Evolutionary conservation across 2,797 vertebrate genomes (phyloP), one percentile per base, ranked within the genome.

Genomic region (Tinamus major): DNA sequence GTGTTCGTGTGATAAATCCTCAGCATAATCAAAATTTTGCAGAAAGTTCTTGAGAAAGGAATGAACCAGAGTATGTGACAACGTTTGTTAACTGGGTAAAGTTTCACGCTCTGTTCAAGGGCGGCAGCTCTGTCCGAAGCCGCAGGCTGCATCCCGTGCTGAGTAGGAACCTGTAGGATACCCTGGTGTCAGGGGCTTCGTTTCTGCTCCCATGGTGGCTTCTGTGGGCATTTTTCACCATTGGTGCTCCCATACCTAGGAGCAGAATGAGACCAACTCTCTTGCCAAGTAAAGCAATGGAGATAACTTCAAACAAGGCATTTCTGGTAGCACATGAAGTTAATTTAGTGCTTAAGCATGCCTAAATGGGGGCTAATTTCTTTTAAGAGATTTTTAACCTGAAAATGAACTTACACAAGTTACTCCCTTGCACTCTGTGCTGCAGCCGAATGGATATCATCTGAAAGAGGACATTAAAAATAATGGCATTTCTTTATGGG

Each of bases 351-450:
- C 15, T 93, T 81, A 87, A 91, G 46, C 23, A 19, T 86, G 69
- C 14, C 48, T 93, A 91, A 84, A 62, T 35, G 62, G 35, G 26
- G 29, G 9, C 14, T 95, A 85, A 79, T 56, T 64, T 64, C 10
- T 87, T 92, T 41, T 67, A 91, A 77, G 68, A 85, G 90, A 74
- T 81, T 94, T 81, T 94, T 37, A 90, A 65, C 46, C 89, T 35
- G 79, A 79, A 94, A 87, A 92, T n/a, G 35, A 81, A 7, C 46
- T 79, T 46, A 68, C 84, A 78, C 16, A 74, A 13, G 55, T 23
- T 80, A 10, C 26, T 90, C 18, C 42, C 90, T 93, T 55, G 64
- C 49, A 17, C 91, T 80, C 84, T 42, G 37, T 69, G 92, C 84
- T 89, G 91, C 14, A 16, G 87, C 76, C 91, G 78, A 55, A 65